Percentiles rank a stretch among this genome's conserved stretches.
These are phyloP conservation scores for Xiphophorus maculatus DNA, from an alignment of 2,113 vertebrate genomes.

Conservation along the genomic window DNA sequence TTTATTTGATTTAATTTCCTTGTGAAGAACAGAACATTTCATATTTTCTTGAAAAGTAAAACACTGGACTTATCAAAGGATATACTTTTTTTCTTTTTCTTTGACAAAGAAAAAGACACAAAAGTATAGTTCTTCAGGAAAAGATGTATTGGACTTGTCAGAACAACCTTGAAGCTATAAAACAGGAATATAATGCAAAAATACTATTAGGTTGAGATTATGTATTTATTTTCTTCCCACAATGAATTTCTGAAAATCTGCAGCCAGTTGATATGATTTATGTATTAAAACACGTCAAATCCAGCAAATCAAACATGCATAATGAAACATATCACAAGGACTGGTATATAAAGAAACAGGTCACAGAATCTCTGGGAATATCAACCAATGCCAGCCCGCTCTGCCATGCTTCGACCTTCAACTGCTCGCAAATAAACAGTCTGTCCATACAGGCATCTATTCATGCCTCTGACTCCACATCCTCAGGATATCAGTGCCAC, in stretches of 20 bases:
- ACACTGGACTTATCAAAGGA: too few relatives aligned
- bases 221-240: conserved; percentile 1
- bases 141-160: not conserved
- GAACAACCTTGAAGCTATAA: not conserved
- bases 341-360: conserved; percentile 43
- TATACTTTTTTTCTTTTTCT: too few relatives aligned
- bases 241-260: conserved; percentile 1
- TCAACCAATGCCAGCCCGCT: conserved; percentile 55
- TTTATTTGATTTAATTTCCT: not conserved
- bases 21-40: too few relatives aligned
- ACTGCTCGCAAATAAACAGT: conserved; percentile 68
- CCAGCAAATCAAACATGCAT: conserved; percentile 36
- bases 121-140: too few relatives aligned
- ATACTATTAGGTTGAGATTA: not conserved
- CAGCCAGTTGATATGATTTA: not conserved
- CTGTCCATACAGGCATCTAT: conserved; percentile 27
- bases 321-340: conserved; percentile 43
- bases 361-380: conserved; percentile 62
- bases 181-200: not conserved
- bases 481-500: conserved; percentile 57
- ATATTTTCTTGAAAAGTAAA: too few relatives aligned
- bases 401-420: conserved; percentile 53
- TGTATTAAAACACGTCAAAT: not conserved
- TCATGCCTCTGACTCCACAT: conserved; percentile 39
- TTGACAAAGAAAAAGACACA: too few relatives aligned